phyloP scores from a whole-genome alignment of 1,140 invertebrate genomes.

The Adelges cooleyi region DNA sequence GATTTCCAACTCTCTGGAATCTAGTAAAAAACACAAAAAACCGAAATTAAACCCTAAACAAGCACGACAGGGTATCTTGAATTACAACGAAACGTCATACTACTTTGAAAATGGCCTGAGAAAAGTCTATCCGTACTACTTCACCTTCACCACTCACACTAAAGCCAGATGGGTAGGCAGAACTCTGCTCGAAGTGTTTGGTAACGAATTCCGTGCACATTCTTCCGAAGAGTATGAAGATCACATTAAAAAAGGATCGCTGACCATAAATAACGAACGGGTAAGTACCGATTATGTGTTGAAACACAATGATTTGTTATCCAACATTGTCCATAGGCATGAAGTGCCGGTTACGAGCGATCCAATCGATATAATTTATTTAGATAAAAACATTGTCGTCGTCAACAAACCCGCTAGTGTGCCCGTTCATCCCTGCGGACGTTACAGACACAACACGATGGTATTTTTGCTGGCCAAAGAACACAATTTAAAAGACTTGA shows the following conservation, averaged over 20 bases:
- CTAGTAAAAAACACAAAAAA: no score
- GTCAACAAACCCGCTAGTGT: conserved; percentile 96
- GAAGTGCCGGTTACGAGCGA: conserved; percentile 91
- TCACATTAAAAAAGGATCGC: conserved; percentile 75
- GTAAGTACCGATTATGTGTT: conserved; percentile 84
- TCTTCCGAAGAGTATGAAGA: conserved; percentile 82
- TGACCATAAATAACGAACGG: conserved; percentile 90
- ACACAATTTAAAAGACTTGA: conserved; percentile 81
- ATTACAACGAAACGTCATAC: conserved; percentile 90
- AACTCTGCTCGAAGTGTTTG: conserved; percentile 87
- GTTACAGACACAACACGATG: conserved; percentile 91
- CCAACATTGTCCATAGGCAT: conserved; percentile 93
- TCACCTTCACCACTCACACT: conserved; percentile 91
- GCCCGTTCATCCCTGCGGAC: conserved; percentile 90
- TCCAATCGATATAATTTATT: conserved; percentile 87
- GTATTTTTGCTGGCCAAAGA: conserved; percentile 94
- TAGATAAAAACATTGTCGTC: conserved; percentile 95
- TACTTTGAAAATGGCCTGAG: conserved; percentile 93
- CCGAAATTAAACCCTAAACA: no score
- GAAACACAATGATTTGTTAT: conserved; percentile 85
- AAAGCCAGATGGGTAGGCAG: conserved; percentile 96
- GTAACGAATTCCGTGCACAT: conserved; percentile 83
- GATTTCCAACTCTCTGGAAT: no score
- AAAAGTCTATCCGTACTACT: conserved; percentile 98
- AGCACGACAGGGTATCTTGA: conserved; percentile 71